phyloP scores from a whole-genome alignment of 2,113 vertebrate genomes.

The Vulpes lagopus region DNA sequence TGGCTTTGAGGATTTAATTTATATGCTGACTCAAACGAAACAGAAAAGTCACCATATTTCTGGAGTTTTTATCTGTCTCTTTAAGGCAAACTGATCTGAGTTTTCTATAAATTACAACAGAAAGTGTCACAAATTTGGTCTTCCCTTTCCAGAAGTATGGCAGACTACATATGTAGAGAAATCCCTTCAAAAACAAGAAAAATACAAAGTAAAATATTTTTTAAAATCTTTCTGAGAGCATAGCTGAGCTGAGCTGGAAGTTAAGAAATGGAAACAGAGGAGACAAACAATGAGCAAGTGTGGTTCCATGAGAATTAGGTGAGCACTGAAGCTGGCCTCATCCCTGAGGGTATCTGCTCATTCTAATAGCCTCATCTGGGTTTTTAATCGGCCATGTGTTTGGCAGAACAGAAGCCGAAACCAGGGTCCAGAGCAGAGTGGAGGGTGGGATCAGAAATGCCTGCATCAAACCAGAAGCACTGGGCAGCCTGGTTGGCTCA shows the following conservation, averaged over 20 bases:
- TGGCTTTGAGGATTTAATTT: not conserved
- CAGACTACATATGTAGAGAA: not conserved
- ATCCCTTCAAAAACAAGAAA: conserved; percentile 47
- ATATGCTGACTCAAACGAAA: conserved; percentile 36
- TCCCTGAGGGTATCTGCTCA: not conserved
- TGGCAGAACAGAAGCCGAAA: not conserved
- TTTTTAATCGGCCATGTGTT: conserved; percentile 9
- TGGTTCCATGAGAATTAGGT: not conserved
- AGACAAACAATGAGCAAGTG: not conserved
- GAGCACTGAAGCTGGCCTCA: not conserved
- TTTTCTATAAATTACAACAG: conserved; percentile 49
- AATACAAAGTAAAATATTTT: conserved; percentile 19
- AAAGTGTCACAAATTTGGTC: conserved; percentile 20
- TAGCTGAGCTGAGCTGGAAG: conserved; percentile 22
- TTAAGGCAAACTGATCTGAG: conserved; percentile 22
- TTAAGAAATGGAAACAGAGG: not conserved
- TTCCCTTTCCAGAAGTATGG: conserved; percentile 25
- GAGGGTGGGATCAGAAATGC: not conserved
- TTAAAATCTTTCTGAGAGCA: not conserved
- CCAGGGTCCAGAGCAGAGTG: not conserved
- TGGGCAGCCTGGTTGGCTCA: too few species aligned
- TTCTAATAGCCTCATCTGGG: not conserved
- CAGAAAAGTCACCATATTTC: conserved; percentile 11
- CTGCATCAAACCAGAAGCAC: not conserved
- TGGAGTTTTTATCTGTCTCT: conserved; percentile 44